Base-by-base conservation (phyloP, 2,113 vertebrate species). In the Poicephalus gulielmi region DNA sequence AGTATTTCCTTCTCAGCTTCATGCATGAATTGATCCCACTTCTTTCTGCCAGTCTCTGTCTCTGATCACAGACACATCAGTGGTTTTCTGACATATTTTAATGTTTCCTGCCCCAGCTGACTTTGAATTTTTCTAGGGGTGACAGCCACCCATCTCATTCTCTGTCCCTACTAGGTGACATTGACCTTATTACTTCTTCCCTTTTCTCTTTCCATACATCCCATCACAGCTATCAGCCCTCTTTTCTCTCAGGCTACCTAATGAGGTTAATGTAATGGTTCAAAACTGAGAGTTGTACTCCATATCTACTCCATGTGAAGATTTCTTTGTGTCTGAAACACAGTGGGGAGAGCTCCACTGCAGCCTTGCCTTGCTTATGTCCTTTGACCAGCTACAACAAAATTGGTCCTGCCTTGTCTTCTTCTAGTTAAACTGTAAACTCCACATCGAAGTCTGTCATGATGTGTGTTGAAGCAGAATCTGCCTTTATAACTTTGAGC, bases 221-320 rank as follows among this genome's bases (percentile, higher is more conserved):
- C 13, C 24, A 31, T 93, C 2, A 0, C 15, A 64, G 17, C 62
- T 46, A 0, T 30, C 47, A 55, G 44, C 8, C 23, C 13, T 20
- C 13, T 64, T 82, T 64, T 64, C 47, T 67, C 50, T 92, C 1
- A 0, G 6, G 7, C 37, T 67, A 46, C 66, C 24, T 27, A 2
- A 8, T 47, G 68, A 63, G 33, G 5, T 86, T 87, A 46, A 47
- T 0, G 1, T 24, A 33, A 12, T 44, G 18, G 46, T 46, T 85
- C 66, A 41, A 4, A 28, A 30, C 0, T n/a, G 55, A 64, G 39
- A 60, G 20, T 35, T 60, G 28, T 46, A 49, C 22, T 69, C 25
- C 23, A 24, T 1, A 0, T 85, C 47, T 73, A 10, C 39, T 46
- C 60, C 0, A 0, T 57, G 6, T 17, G 41, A 79, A 55, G 57